Evolutionary conservation across 2,113 vertebrate species (phyloP).

Genomic region (Suncus etruscus): DNA sequence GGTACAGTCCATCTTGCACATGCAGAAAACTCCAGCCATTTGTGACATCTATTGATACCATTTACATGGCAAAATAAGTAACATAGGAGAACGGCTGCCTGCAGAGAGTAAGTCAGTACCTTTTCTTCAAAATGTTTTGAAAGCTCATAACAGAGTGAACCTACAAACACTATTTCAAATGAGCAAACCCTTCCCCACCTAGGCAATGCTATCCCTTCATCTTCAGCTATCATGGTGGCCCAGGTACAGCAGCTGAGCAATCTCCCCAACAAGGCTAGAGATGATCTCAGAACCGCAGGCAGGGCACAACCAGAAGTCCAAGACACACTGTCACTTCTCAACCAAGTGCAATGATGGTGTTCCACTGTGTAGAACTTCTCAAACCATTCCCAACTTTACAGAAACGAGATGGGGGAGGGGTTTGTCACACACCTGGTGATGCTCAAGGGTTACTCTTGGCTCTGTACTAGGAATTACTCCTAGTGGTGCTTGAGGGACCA

Average conservation of each 20-base stretch:
- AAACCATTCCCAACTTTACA: neutral
- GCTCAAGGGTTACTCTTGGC: too few species aligned
- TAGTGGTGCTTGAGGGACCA: too few species aligned
- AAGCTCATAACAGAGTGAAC: neutral
- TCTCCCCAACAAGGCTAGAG: neutral
- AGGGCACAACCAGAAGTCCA: neutral
- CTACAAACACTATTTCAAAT: slow-evolving; percentile 45
- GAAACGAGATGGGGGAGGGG: neutral
- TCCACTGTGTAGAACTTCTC: neutral
- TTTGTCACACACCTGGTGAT: too few species aligned
- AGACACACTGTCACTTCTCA: neutral
- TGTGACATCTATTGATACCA: neutral
- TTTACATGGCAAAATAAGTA: neutral
- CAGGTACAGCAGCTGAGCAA: neutral
- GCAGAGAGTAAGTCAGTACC: too few species aligned
- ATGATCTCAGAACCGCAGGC: neutral
- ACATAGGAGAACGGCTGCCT: neutral
- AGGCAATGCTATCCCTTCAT: fast-evolving
- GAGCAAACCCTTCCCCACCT: neutral
- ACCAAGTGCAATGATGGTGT: neutral
- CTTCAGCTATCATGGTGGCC: neutral
- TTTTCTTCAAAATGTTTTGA: neutral
- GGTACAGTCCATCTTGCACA: neutral
- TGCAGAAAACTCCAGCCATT: neutral
- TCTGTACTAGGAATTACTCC: too few species aligned